Evolutionary conservation across 1,140 invertebrate species (phyloP).

Genomic region (Archivesica marissinica): DNA sequence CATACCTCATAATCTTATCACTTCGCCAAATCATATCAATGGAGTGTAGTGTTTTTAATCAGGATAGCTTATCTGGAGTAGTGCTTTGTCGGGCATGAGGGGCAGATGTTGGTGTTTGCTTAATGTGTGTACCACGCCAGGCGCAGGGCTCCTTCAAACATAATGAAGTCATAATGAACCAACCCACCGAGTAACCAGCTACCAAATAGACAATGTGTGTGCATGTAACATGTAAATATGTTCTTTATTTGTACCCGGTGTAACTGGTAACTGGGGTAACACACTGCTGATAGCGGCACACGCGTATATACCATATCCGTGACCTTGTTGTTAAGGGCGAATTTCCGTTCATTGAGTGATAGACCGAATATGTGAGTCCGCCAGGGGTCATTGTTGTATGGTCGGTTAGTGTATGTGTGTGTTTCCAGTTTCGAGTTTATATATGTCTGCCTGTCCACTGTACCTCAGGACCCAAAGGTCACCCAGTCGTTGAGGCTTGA

Average conservation of each 20-base stretch:
- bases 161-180: constrained; percentile 37
- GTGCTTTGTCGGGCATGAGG: constrained; percentile 3
- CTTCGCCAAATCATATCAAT: constrained; percentile 3
- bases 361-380: background rate
- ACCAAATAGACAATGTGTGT: too few species aligned
- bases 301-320: background rate
- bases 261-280: background rate
- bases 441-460: background rate
- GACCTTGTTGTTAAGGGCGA: background rate
- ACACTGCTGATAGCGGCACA: background rate
- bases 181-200: too few species aligned
- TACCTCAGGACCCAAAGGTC: background rate
- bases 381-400: background rate
- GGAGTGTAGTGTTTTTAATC: background rate
- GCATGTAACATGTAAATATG: too few species aligned
- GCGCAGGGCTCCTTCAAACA: background rate
- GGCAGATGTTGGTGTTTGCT: constrained; percentile 30
- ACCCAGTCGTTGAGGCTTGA: background rate
- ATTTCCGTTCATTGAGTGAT: background rate
- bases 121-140: background rate
- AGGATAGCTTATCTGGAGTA: background rate
- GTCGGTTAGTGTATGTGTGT: background rate
- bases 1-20: constrained; percentile 20
- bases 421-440: background rate
- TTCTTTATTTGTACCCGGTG: too few species aligned